These are phyloP conservation scores for Pampus argenteus DNA, from an alignment of 2,797 vertebrate genomes.

Conservation along the genomic window DNA sequence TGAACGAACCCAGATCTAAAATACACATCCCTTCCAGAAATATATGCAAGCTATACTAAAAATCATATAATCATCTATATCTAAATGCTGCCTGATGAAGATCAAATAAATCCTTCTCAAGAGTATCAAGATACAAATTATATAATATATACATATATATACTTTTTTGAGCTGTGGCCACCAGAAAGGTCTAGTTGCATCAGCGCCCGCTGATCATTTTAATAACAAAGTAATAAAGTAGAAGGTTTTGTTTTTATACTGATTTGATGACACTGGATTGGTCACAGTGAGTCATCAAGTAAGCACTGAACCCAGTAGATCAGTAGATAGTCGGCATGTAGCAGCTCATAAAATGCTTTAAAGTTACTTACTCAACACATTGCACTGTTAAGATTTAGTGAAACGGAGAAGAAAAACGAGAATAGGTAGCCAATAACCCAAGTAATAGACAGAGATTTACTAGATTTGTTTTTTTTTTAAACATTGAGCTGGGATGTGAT, in stretches of 20 bases:
- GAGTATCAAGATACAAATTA: constrained; percentile 37
- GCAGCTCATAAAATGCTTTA: constrained; percentile 66
- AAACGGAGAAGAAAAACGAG: constrained; percentile 64
- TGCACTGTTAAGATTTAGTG: constrained; percentile 30
- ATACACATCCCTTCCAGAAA: constrained; percentile 59
- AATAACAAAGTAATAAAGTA: constrained; percentile 25
- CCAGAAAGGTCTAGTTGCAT: neutral
- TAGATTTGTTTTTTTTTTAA: constrained; percentile 48
- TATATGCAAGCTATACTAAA: constrained; percentile 41
- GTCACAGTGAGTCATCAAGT: constrained; percentile 60
- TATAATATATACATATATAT: neutral
- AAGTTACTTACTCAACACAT: constrained; percentile 68
- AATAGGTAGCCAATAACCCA: constrained; percentile 72
- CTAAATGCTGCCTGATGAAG: constrained; percentile 5
- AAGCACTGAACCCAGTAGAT: constrained; percentile 20
- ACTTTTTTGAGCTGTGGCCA: constrained; percentile 15
- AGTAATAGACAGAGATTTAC: constrained; percentile 48
- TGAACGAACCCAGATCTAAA: constrained; percentile 64
- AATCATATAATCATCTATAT: constrained; percentile 66
- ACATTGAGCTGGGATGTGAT: constrained; percentile 42
- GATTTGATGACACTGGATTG: constrained; percentile 34
- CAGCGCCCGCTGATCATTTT: constrained; percentile 29
- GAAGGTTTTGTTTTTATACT: constrained; percentile 12
- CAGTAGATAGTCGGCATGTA: constrained; percentile 63
- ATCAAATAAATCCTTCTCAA: constrained; percentile 17